A percentile compares a stretch with the other conserved stretches of the same genome.
Evolutionary conservation across 1,140 invertebrate genomes (phyloP).

Genomic region (Hyposmocoma kahamanoa): DNA sequence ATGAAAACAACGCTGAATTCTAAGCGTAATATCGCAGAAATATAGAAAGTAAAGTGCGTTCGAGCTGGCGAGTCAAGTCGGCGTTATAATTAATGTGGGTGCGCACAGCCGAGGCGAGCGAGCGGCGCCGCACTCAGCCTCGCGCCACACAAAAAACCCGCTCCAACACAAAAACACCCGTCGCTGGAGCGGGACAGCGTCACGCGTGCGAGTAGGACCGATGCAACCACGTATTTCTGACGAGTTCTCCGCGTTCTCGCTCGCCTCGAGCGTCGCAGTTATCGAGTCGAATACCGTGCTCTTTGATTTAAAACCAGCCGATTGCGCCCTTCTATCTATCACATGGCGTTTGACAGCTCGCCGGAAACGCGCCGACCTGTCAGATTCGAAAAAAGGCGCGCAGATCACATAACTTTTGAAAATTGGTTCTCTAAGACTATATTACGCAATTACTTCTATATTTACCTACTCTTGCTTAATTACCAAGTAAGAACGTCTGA

Average conservation of each 20-base stretch:
- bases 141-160: constrained; percentile 67
- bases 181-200: constrained; percentile 44
- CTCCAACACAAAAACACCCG: constrained; percentile 67
- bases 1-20: background rate
- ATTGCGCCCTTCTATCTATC: constrained; percentile 72
- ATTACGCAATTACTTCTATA: too few species aligned
- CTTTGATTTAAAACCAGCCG: constrained; percentile 68
- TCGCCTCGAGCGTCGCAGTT: constrained; percentile 61
- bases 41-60: constrained; percentile 68
- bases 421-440: background rate
- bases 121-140: constrained; percentile 56
- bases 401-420: constrained; percentile 15
- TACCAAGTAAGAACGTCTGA: too few species aligned
- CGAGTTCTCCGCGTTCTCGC: constrained; percentile 35
- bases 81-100: too few species aligned
- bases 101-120: too few species aligned
- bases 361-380: constrained; percentile 61
- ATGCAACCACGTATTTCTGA: constrained; percentile 63
- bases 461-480: too few species aligned
- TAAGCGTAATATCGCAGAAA: constrained; percentile 21
- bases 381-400: constrained; percentile 69
- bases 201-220: constrained; percentile 38
- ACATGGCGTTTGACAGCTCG: constrained; percentile 72
- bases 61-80: constrained; percentile 47
- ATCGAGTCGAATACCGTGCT: constrained; percentile 56